Evolutionary conservation across 2,888 invertebrate genomes (phyloP).

Genomic region (Leptogaster cylindrica): DNA sequence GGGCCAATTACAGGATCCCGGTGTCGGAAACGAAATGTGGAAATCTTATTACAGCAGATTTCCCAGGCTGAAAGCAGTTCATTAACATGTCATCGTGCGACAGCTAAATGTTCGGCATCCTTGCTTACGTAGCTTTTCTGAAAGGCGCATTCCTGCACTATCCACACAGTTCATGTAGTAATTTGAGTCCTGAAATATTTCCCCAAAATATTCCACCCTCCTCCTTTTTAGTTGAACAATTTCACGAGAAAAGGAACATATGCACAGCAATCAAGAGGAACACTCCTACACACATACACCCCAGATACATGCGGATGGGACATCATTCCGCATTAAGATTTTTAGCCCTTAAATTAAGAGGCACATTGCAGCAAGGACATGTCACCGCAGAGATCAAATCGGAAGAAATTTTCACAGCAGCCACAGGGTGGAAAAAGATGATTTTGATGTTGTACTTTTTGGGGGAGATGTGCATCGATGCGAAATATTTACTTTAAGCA

Average conservation of each 20-base stretch:
- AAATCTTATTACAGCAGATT: slow-evolving; percentile 3
- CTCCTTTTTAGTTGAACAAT: slow-evolving; percentile 1
- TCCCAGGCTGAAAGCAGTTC: too few relatives aligned
- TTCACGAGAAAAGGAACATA: slow-evolving; percentile 27
- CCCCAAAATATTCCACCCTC: slow-evolving; percentile 4
- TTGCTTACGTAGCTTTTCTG: background rate
- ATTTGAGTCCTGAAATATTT: background rate
- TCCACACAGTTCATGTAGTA: too few relatives aligned
- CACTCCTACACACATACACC: too few relatives aligned
- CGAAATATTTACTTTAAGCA: slow-evolving; percentile 10
- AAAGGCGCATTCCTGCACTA: too few relatives aligned
- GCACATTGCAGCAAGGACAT: slow-evolving; percentile 9
- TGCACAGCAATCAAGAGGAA: background rate
- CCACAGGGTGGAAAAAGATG: background rate
- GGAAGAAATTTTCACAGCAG: background rate
- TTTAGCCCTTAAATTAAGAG: slow-evolving; percentile 16
- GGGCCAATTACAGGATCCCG: slow-evolving; percentile 8
- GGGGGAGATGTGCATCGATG: slow-evolving; percentile 10
- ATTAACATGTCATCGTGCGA: slow-evolving; percentile 1
- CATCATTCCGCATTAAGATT: slow-evolving; percentile 9
- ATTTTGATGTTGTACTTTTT: background rate
- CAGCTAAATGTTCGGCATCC: background rate
- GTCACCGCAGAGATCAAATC: slow-evolving; percentile 18
- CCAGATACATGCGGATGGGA: too few relatives aligned
- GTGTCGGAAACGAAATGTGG: slow-evolving; percentile 10